Evolutionary conservation across 2,888 invertebrate genomes (phyloP).

Genomic region (Salpingus planirostris): DNA sequence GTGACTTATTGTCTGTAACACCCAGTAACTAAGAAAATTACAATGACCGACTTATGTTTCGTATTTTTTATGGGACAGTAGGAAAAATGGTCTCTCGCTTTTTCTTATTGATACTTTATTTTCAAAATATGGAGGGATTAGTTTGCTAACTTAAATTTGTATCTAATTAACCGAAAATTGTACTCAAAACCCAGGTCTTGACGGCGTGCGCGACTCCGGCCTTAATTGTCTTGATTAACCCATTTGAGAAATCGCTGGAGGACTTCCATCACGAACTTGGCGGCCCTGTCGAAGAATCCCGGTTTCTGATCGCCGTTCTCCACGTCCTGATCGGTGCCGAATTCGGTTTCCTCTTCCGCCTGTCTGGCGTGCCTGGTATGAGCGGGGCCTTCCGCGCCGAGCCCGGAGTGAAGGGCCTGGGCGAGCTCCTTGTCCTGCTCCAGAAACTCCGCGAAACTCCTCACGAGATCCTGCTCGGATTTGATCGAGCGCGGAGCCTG

Average conservation of each 20-base stretch:
- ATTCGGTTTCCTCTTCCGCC: slow-evolving; percentile 14
- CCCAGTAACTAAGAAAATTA: no score
- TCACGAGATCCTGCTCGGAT: slow-evolving; percentile 22
- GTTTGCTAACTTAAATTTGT: not conserved
- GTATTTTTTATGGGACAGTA: no score
- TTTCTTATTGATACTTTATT: not conserved
- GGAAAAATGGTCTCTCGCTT: no score
- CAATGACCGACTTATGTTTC: no score
- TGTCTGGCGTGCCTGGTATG: slow-evolving; percentile 15
- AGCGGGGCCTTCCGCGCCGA: slow-evolving; percentile 2
- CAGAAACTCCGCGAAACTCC: slow-evolving; percentile 34
- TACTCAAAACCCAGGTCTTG: slow-evolving; percentile 13
- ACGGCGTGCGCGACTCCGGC: slow-evolving; percentile 14
- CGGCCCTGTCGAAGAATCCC: slow-evolving; percentile 41
- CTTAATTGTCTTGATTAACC: slow-evolving; percentile 38
- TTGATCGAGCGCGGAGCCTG: slow-evolving; percentile 9
- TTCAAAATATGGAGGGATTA: not conserved
- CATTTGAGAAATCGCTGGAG: slow-evolving; percentile 42
- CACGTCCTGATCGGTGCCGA: slow-evolving; percentile 8
- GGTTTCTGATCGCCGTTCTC: slow-evolving; percentile 15
- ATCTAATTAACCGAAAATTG: slow-evolving; percentile 13
- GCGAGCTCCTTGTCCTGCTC: slow-evolving; percentile 31
- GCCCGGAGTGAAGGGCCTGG: slow-evolving; percentile 7
- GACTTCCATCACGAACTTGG: slow-evolving; percentile 39
- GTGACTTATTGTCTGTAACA: no score